A percentile compares a stretch with the other conserved stretches of the same genome.
Evolutionary conservation across 2,888 invertebrate species (phyloP).

Genomic region (Anaspis maculata): DNA sequence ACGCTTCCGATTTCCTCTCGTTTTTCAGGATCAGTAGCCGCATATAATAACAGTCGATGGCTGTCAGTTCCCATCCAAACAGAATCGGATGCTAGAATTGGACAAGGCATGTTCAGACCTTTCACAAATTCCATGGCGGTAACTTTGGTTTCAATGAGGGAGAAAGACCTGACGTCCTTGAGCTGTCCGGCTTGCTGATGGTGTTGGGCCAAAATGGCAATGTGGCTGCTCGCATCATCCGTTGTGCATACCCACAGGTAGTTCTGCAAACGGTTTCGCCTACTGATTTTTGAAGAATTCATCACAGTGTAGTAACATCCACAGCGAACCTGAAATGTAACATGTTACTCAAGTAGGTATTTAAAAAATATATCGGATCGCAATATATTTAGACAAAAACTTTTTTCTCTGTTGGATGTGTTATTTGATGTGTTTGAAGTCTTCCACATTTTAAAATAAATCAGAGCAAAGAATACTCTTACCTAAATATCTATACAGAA

Average conservation of each 20-base stretch:
- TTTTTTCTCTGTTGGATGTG: too few species aligned
- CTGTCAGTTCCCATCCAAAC: slow-evolving; percentile 94
- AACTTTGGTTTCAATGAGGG: slow-evolving; percentile 70
- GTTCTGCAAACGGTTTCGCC: slow-evolving; percentile 63
- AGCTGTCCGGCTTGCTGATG: slow-evolving; percentile 63
- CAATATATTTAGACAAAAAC: slow-evolving; percentile 3
- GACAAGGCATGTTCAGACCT: slow-evolving; percentile 42
- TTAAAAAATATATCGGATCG: background rate
- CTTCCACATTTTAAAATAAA: too few species aligned
- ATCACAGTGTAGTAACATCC: slow-evolving; percentile 80
- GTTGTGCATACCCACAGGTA: slow-evolving; percentile 87
- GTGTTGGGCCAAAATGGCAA: slow-evolving; percentile 68
- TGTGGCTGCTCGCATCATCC: slow-evolving; percentile 68
- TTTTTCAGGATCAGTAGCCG: slow-evolving; percentile 78
- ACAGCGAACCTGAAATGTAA: slow-evolving; percentile 64
- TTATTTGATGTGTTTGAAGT: too few species aligned
- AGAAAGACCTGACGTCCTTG: slow-evolving; percentile 68
- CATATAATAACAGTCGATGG: slow-evolving; percentile 70
- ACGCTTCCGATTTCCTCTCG: slow-evolving; percentile 67
- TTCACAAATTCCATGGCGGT: slow-evolving; percentile 80
- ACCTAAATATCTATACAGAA: too few species aligned
- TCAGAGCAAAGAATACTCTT: too few species aligned
- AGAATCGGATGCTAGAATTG: slow-evolving; percentile 51
- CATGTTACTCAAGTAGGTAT: background rate
- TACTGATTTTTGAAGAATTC: slow-evolving; percentile 47